Evolutionary conservation across 2,888 invertebrate genomes (phyloP).

Genomic region (Ectemnius continuus): DNA sequence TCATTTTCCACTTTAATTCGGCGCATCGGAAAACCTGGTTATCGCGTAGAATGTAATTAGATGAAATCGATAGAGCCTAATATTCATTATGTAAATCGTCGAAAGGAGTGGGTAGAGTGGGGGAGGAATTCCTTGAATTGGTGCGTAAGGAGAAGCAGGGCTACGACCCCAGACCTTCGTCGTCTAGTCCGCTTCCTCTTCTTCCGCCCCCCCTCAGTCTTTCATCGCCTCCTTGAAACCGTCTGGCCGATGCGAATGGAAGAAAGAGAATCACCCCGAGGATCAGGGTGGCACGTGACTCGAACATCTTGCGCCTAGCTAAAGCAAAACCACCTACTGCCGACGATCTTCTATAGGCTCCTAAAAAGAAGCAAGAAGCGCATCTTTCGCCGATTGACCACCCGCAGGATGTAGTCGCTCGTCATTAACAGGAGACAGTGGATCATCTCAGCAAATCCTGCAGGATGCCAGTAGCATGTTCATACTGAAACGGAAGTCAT

Average conservation of each 20-base stretch:
- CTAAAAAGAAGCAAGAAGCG: conserved; percentile 15
- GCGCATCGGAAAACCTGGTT: no score
- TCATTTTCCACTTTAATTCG: no score
- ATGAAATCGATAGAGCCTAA: no score
- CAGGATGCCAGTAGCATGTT: conserved; percentile 2
- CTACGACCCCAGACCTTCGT: conserved; percentile 52
- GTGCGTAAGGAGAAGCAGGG: conserved; percentile 42
- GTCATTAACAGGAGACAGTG: conserved; percentile 26
- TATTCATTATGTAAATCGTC: conserved; percentile 7
- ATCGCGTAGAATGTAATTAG: no score
- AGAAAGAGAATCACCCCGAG: conserved; percentile 53
- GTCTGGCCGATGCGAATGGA: conserved; percentile 53
- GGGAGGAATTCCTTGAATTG: conserved; percentile 35
- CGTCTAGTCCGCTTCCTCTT: conserved; percentile 64
- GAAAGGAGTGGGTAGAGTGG: neutral
- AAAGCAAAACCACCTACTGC: conserved; percentile 40
- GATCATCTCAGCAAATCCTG: conserved; percentile 12
- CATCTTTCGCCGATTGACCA: conserved; percentile 21
- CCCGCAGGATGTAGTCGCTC: conserved; percentile 20
- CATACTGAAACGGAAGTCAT: conserved; percentile 51
- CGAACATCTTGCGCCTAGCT: conserved; percentile 5
- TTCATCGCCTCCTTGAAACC: conserved; percentile 52
- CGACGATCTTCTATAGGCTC: conserved; percentile 24
- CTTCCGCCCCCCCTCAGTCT: conserved; percentile 53
- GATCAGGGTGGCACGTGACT: conserved; percentile 43